These are phyloP conservation scores for Clarias magur DNA, from an alignment of 2,113 vertebrate genomes.

Conservation along the genomic window DNA sequence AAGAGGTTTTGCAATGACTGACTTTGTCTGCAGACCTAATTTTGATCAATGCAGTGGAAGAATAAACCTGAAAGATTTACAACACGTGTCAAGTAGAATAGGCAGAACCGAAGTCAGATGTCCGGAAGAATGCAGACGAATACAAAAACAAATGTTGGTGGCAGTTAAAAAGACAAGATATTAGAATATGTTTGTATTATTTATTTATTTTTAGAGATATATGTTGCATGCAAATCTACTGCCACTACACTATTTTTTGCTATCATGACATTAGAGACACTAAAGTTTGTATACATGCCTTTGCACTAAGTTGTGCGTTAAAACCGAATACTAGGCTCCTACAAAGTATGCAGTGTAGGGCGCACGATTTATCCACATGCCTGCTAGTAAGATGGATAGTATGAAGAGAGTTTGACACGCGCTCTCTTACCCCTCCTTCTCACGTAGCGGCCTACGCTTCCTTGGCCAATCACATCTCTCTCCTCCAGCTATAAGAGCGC, in stretches of 20 bases:
- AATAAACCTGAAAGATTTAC: not conserved
- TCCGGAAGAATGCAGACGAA: not conserved
- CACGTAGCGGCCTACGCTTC: conserved; percentile 76
- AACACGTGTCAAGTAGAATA: not conserved
- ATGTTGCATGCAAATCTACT: not conserved
- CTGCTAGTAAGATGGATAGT: not conserved
- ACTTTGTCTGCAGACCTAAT: not conserved
- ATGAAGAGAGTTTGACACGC: conserved; percentile 11
- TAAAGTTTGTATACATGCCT: too few relatives aligned
- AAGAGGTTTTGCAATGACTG: not conserved
- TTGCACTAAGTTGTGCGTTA: not conserved
- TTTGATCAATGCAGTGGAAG: not conserved
- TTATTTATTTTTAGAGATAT: too few relatives aligned
- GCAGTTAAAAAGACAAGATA: not conserved
- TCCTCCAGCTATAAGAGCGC: conserved; percentile 91
- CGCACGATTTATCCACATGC: not conserved
- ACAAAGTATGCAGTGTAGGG: not conserved
- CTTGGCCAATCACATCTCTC: conserved; percentile 84
- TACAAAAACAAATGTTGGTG: not conserved
- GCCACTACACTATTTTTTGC: not conserved
- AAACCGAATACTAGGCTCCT: not conserved
- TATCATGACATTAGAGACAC: not conserved
- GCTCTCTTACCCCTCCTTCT: conserved; percentile 75
- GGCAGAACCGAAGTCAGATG: not conserved
- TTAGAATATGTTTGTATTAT: not conserved